A percentile compares a stretch with the other conserved stretches of the same genome.
Evolutionary conservation across 92 coral and sea anemone species (phyloP).

Genomic region (Montipora capitata): DNA sequence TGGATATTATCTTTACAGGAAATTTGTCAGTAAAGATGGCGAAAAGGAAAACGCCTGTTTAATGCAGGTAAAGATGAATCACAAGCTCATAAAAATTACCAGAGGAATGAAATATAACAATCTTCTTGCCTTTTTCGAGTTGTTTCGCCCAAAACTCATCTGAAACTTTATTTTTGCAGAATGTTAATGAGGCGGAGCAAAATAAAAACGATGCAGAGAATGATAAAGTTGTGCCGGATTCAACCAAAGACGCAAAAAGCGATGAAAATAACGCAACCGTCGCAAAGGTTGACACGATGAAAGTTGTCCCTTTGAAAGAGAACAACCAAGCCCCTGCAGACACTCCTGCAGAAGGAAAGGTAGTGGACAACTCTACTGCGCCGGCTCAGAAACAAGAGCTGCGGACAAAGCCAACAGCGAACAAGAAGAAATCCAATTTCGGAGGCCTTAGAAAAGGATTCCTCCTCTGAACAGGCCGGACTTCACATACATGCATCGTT

Average conservation of each 20-base stretch:
- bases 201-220: neutral
- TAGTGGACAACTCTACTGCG: too few relatives aligned
- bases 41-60: neutral
- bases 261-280: neutral
- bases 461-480: too few relatives aligned
- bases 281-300: neutral
- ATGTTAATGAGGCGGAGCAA: neutral
- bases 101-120: too few relatives aligned
- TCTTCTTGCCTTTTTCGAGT: too few relatives aligned
- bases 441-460: too few relatives aligned
- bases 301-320: neutral
- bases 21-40: neutral
- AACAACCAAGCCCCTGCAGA: neutral
- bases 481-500: too few relatives aligned
- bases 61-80: conserved; percentile 17
- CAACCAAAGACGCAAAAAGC: neutral
- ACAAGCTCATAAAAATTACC: neutral
- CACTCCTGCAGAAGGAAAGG: neutral
- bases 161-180: neutral
- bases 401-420: too few relatives aligned
- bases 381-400: too few relatives aligned
- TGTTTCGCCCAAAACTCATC: too few relatives aligned
- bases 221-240: neutral
- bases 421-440: too few relatives aligned
- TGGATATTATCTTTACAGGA: conserved; percentile 31